Evolutionary conservation across 2,113 vertebrate genomes (phyloP).

Genomic region (Anguilla rostrata): DNA sequence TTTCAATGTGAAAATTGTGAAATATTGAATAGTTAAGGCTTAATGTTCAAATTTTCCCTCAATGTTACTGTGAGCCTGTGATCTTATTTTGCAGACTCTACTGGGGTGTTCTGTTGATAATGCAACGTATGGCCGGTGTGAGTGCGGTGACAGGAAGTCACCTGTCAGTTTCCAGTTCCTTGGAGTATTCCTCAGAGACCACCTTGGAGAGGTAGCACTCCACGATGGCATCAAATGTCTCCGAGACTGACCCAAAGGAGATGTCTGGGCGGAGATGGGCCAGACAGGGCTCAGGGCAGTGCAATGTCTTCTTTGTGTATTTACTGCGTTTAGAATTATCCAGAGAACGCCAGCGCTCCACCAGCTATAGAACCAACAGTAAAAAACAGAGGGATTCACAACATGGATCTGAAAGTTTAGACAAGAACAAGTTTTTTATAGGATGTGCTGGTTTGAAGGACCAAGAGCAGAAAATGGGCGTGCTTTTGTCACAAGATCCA

Average conservation of each 20-base stretch:
- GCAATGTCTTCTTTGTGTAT: constrained; percentile 74
- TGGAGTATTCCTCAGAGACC: background rate
- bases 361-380: constrained; percentile 63
- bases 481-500: too few species aligned
- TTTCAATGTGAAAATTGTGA: too few species aligned
- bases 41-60: background rate
- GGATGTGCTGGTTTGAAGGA: background rate
- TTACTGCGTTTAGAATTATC: constrained; percentile 70
- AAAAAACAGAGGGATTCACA: background rate
- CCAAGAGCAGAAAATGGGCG: background rate
- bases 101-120: background rate
- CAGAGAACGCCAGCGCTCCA: constrained; percentile 78
- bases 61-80: background rate
- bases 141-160: constrained; percentile 43
- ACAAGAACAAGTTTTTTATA: background rate
- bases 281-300: constrained; percentile 85
- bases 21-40: too few species aligned
- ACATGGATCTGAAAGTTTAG: background rate
- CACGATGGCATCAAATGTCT: constrained; percentile 80
- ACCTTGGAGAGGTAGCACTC: constrained; percentile 67
- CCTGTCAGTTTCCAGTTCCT: constrained; percentile 70
- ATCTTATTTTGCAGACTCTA: background rate
- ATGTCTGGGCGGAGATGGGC: constrained; percentile 80
- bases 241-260: constrained; percentile 88
- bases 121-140: background rate